Evolutionary conservation across 2,888 invertebrate species (phyloP).

Genomic region (Nemotelus pantherinus): DNA sequence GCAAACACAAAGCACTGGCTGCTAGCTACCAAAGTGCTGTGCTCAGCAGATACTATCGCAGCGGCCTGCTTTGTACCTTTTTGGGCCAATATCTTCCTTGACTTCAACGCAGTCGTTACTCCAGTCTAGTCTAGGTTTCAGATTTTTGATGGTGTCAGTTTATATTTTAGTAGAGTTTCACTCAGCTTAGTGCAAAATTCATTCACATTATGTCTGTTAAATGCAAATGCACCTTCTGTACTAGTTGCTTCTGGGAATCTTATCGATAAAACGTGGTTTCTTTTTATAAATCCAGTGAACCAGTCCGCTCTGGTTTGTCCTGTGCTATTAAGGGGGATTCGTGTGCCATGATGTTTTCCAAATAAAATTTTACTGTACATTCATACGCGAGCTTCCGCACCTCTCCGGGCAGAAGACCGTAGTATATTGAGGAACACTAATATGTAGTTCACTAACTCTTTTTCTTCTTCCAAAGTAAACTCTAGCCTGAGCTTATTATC

Average conservation of each 20-base stretch:
- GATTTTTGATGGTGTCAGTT: background rate
- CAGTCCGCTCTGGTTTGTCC: background rate
- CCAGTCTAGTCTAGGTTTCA: background rate
- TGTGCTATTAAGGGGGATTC: too few species aligned
- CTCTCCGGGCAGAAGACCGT: background rate
- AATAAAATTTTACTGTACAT: slow-evolving; percentile 1
- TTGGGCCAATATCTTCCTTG: background rate
- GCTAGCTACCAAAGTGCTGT: slow-evolving; percentile 56
- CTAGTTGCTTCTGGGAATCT: background rate
- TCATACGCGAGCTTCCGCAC: background rate
- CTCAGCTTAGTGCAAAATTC: background rate
- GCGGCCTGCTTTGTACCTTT: slow-evolving; percentile 55
- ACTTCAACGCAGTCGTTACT: background rate
- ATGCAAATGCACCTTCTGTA: background rate
- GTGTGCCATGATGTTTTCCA: background rate
- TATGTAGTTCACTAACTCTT: too few species aligned
- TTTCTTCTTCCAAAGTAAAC: too few species aligned
- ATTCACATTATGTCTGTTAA: background rate
- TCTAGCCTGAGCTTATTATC: too few species aligned
- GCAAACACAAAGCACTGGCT: slow-evolving; percentile 56
- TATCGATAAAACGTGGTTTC: background rate
- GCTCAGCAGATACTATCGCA: slow-evolving; percentile 58
- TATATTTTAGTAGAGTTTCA: background rate
- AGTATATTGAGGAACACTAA: background rate
- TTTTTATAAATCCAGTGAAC: slow-evolving; percentile 1